These are phyloP conservation scores for Drosophila acutilabella DNA, from an alignment of 2,888 invertebrate genomes.

Conservation along the genomic window DNA sequence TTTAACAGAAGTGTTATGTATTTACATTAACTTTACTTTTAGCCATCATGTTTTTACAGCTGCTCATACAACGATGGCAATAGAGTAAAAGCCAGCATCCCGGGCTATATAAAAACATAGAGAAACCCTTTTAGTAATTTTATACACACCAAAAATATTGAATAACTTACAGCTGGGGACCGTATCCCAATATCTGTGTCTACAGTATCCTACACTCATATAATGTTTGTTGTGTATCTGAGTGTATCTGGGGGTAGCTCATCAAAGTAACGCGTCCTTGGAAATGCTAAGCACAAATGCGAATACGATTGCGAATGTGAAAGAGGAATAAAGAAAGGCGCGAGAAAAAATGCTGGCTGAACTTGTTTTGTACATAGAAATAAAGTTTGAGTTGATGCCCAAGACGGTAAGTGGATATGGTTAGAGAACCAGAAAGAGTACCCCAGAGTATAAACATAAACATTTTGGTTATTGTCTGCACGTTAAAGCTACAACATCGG, in stretches of 20 bases:
- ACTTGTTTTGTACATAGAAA: constrained; percentile 23
- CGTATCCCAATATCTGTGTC: constrained; percentile 19
- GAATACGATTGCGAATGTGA: constrained; percentile 42
- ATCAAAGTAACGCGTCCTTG: constrained; percentile 58
- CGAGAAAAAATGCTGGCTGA: constrained; percentile 7
- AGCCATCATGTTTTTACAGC: constrained; percentile 50
- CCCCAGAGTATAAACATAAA: constrained; percentile 60
- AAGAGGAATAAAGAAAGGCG: constrained; percentile 29
- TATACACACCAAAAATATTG: constrained; percentile 62
- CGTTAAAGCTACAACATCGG: constrained; percentile 41
- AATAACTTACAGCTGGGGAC: constrained; percentile 48
- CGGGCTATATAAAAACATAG: constrained; percentile 21
- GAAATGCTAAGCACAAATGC: constrained; percentile 53
- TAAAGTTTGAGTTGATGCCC: not conserved
- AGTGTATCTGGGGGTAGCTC: constrained; percentile 20
- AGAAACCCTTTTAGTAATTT: constrained; percentile 67
- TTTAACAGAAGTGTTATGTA: constrained; percentile 31
- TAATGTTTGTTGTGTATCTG: constrained; percentile 5
- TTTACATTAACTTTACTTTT: constrained; percentile 40
- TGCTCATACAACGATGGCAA: constrained; percentile 29
- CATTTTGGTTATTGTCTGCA: constrained; percentile 61
- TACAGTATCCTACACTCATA: constrained; percentile 10
- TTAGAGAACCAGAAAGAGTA: constrained; percentile 30
- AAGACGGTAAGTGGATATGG: not conserved
- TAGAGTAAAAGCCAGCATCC: constrained; percentile 12